Base-by-base conservation (phyloP, 2,888 invertebrate species). In the Dolichopus griseipennis region DNA sequence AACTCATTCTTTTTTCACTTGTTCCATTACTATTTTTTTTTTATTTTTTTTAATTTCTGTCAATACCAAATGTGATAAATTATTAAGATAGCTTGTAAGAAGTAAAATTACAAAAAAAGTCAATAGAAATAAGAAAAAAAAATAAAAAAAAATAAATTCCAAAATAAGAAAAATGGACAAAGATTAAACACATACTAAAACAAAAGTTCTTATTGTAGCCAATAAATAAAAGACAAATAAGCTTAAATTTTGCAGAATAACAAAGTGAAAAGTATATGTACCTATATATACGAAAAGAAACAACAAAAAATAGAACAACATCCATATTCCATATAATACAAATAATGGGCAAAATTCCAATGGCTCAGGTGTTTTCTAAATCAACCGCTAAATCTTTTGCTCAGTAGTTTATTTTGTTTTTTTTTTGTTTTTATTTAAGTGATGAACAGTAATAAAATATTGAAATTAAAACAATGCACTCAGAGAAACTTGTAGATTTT, bases 331-430 rank as follows among this genome's bases (percentile, higher is more conserved):
- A n/a, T n/a, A n/a, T n/a, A 4, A 52, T 9, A 12, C 9, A 52
- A 18, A 52, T 52, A 52, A 52, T 52, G 52, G 27, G 52, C 52
- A 52, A 52, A 52, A 52, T 52, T 52, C 52, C 52, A 62, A 62
- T 62, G 62, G 62, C 22, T 62, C 62, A 62, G 62, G 62, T 62
- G 62, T 22, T 22, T 62, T 52, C 52, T 52, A 52, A 52, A 52
- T 52, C 52, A 52, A 52, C 52, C 52, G 52, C 52, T 52, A 52
- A 52, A 52, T 52, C 52, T 52, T 27, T 15, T 52, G 52, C n/a
- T 52, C 52, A 52, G 52, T 18, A 52, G 52, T 52, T 52, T 18
- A 52, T 52, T 18, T 52, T 52, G 9, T 52, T 52, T 52, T 43
- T 43, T 43, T 43, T 43, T 52, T 52, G 9, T 18, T 15, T 6